Percentiles rank a stretch among this genome's conserved stretches.
phyloP scores from a whole-genome alignment of 2,888 invertebrate genomes.

The Stomorhina lunata region DNA sequence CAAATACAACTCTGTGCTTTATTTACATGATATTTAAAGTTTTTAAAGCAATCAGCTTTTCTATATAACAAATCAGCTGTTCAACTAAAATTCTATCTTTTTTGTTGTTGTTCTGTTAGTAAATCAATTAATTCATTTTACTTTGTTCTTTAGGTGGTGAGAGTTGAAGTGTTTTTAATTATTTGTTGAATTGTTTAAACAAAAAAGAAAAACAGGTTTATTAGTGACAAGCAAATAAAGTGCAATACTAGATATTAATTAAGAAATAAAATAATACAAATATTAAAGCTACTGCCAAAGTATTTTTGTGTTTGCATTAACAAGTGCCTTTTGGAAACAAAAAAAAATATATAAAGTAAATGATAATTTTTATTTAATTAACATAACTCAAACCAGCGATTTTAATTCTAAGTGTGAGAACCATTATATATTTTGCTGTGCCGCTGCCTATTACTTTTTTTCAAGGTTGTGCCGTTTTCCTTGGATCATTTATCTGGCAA shows the following conservation, averaged over 20 bases:
- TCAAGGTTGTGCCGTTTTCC: slow-evolving; percentile 18
- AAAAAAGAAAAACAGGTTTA: neutral
- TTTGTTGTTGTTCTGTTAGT: neutral
- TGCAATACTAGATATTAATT: neutral
- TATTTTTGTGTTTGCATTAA: neutral
- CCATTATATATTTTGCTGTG: neutral
- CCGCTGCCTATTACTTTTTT: neutral
- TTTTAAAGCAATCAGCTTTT: slow-evolving; percentile 2
- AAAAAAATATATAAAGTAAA: neutral
- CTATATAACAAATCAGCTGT: neutral
- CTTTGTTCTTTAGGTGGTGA: neutral
- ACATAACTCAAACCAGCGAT: neutral
- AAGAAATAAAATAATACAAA: neutral
- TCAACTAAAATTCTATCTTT: neutral
- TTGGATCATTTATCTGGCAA: neutral
- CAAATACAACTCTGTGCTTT: neutral
- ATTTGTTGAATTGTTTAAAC: neutral
- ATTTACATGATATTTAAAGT: neutral
- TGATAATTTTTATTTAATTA: neutral
- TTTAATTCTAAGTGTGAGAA: neutral
- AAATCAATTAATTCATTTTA: neutral
- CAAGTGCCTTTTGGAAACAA: neutral
- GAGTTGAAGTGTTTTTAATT: neutral
- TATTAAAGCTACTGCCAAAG: neutral
- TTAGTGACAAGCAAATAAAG: neutral